phyloP scores from a whole-genome alignment of 2,797 vertebrate genomes.

The Hypotaenidia philippensis region DNA sequence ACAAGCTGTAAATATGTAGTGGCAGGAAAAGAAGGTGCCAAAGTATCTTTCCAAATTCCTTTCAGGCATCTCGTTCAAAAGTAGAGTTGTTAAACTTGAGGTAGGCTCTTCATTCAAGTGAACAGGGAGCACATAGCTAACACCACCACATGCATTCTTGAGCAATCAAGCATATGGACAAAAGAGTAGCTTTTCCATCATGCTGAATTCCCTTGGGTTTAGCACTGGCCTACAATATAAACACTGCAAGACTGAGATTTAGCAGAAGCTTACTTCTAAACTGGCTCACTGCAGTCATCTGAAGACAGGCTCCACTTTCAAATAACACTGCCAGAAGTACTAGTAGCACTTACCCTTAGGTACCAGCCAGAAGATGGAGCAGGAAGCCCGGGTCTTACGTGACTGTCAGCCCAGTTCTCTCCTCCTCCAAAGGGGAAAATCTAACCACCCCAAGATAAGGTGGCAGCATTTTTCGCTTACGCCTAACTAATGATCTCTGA shows the following conservation, averaged over 20 bases:
- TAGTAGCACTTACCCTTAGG: background rate
- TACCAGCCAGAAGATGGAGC: background rate
- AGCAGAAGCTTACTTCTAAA: background rate
- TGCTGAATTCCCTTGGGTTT: background rate
- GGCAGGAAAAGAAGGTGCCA: background rate
- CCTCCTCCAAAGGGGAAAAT: background rate
- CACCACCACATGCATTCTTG: background rate
- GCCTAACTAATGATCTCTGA: background rate
- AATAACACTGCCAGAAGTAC: background rate
- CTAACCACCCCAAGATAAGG: rapidly evolving
- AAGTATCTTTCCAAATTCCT: background rate
- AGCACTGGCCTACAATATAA: background rate
- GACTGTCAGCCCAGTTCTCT: background rate
- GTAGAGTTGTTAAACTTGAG: background rate
- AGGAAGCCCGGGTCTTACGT: background rate
- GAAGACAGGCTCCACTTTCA: background rate
- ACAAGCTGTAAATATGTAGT: background rate
- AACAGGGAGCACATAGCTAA: background rate
- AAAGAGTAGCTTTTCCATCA: background rate
- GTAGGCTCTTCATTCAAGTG: background rate
- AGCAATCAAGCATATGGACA: background rate
- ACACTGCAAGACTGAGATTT: background rate
- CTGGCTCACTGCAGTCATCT: background rate
- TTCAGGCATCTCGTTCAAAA: background rate
- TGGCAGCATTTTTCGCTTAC: background rate